These are phyloP conservation scores for Cyanoderma ruficeps DNA, from an alignment of 2,113 vertebrate genomes.

Conservation along the genomic window DNA sequence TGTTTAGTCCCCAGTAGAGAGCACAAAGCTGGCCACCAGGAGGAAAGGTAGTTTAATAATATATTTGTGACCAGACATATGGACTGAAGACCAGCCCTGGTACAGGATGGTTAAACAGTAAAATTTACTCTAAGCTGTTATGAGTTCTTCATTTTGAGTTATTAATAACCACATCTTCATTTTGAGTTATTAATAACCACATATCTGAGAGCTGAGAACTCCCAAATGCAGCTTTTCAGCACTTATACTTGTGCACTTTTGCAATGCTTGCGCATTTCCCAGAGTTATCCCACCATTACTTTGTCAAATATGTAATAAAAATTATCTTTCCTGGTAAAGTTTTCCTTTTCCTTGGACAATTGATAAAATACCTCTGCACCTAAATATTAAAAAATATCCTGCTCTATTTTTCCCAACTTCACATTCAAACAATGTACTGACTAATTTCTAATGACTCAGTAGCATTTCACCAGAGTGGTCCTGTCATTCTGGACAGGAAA, in stretches of 20 bases:
- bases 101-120: neutral
- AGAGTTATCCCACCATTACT: neutral
- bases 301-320: neutral
- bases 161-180: neutral
- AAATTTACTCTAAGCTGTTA: neutral
- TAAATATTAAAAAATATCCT: neutral
- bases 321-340: neutral
- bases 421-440: neutral
- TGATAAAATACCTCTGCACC: neutral
- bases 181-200: neutral
- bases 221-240: neutral
- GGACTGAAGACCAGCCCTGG: neutral
- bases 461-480: neutral
- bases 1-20: neutral
- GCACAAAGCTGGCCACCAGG: neutral
- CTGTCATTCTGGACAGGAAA: neutral
- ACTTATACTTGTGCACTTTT: neutral
- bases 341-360: neutral
- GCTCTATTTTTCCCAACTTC: neutral
- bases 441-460: neutral
- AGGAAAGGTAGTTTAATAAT: neutral
- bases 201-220: neutral
- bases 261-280: neutral
- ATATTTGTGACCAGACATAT: neutral
- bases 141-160: neutral